These are phyloP conservation scores for Heliconius cydno DNA, from an alignment of 2,888 invertebrate genomes.

Conservation along the genomic window DNA sequence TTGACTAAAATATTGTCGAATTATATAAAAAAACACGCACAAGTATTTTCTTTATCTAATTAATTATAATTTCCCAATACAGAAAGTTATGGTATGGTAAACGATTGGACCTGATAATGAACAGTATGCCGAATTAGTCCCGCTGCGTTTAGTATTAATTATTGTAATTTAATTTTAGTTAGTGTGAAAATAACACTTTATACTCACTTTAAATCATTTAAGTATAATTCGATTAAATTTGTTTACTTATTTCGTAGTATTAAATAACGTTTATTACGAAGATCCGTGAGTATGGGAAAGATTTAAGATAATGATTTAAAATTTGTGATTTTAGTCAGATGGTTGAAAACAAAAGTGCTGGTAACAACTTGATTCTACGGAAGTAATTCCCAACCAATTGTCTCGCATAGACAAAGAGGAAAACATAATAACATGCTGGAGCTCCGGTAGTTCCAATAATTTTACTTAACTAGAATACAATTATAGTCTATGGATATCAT, in stretches of 20 bases:
- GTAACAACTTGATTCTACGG: not conserved
- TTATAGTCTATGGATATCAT: not conserved
- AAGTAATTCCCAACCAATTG: conserved; percentile 19
- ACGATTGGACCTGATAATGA: not conserved
- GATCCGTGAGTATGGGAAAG: not conserved
- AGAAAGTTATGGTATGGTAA: not conserved
- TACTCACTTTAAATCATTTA: not conserved
- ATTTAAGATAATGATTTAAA: not conserved
- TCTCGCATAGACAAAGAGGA: conserved; percentile 1
- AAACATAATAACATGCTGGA: not conserved
- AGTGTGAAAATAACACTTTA: not conserved
- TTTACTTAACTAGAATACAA: not conserved
- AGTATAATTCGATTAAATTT: not conserved
- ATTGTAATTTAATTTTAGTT: not conserved
- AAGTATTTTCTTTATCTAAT: not conserved
- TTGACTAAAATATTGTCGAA: too few relatives aligned
- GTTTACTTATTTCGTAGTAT: not conserved
- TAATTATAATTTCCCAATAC: not conserved
- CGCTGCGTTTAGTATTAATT: not conserved
- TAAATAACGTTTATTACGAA: not conserved
- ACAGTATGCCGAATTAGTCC: not conserved
- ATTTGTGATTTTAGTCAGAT: not conserved
- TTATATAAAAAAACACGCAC: too few relatives aligned
- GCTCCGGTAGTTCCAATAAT: not conserved
- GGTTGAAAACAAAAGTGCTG: conserved; percentile 6